These are phyloP conservation scores for Rhagoletis pomonella DNA, from an alignment of 1,140 invertebrate species.

Conservation along the genomic window DNA sequence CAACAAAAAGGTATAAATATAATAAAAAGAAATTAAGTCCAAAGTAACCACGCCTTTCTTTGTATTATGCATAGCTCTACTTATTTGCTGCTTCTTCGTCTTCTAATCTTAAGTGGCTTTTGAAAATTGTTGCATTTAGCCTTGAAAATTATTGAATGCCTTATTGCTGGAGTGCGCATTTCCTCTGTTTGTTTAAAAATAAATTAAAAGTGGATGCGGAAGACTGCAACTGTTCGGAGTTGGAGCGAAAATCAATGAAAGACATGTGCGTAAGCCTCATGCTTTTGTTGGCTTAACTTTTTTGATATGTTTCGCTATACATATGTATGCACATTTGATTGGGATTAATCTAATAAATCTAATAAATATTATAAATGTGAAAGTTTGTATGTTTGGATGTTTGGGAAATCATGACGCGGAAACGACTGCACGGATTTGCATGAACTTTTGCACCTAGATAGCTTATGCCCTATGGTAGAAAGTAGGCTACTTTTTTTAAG, in stretches of 20 bases:
- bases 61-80: no score
- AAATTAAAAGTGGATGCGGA: constrained; percentile 30
- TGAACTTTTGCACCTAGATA: no score
- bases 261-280: constrained; percentile 41
- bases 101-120: neutral
- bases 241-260: constrained; percentile 10
- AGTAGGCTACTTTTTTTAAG: no score
- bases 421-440: no score
- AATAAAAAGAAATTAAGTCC: constrained; percentile 44
- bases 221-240: neutral
- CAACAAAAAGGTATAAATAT: no score
- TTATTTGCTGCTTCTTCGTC: neutral
- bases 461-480: no score
- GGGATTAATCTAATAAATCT: constrained; percentile 37
- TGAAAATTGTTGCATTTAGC: neutral
- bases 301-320: constrained; percentile 6
- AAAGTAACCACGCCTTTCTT: constrained; percentile 15
- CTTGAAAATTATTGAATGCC: constrained; percentile 50
- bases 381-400: no score
- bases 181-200: constrained; percentile 50
- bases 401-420: no score
- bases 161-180: constrained; percentile 2
- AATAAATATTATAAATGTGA: no score
- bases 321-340: neutral
- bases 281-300: constrained; percentile 10